These are phyloP conservation scores for Platyscapa corneri DNA, from an alignment of 1,140 invertebrate genomes.

Conservation along the genomic window DNA sequence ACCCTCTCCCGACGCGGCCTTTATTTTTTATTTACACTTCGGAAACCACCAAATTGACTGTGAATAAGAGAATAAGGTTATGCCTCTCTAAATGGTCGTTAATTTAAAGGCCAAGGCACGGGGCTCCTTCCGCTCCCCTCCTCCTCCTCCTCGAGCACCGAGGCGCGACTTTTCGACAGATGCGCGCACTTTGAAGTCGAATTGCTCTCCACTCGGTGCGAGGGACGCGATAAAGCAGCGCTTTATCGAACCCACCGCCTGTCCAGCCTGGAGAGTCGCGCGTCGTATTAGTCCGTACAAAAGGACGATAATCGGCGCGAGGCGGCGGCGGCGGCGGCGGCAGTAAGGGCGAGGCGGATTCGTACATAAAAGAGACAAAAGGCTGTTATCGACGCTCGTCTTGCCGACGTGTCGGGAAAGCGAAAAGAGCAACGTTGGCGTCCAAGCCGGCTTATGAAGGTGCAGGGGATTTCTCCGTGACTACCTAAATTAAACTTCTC, in stretches of 20 bases:
- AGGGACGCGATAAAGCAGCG: not conserved
- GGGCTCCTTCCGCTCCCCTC: too few relatives aligned
- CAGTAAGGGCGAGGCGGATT: too few relatives aligned
- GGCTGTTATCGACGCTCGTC: conserved; percentile 18
- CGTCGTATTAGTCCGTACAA: not conserved
- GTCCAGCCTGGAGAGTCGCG: not conserved
- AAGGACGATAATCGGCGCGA: not conserved
- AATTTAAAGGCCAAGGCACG: too few relatives aligned
- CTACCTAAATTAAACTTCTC: conserved; percentile 65
- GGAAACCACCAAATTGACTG: not conserved
- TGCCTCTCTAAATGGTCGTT: too few relatives aligned
- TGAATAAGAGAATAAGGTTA: not conserved
- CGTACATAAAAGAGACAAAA: conserved; percentile 34
- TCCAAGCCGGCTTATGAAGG: not conserved
- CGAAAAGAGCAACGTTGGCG: not conserved
- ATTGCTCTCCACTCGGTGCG: not conserved
- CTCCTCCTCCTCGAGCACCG: too few relatives aligned
- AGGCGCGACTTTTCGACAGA: too few relatives aligned
- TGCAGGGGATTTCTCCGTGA: conserved; percentile 13
- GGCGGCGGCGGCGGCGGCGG: too few relatives aligned
- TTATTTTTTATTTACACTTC: not conserved
- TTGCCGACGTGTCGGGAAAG: not conserved
- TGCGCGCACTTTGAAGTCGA: too few relatives aligned
- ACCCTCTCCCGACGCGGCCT: too few relatives aligned
- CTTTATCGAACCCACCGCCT: not conserved